A percentile compares a stretch with the other conserved stretches of the same genome.
Evolutionary conservation across 2,797 vertebrate species (phyloP).

Genomic region (Phataginus tricuspis): DNA sequence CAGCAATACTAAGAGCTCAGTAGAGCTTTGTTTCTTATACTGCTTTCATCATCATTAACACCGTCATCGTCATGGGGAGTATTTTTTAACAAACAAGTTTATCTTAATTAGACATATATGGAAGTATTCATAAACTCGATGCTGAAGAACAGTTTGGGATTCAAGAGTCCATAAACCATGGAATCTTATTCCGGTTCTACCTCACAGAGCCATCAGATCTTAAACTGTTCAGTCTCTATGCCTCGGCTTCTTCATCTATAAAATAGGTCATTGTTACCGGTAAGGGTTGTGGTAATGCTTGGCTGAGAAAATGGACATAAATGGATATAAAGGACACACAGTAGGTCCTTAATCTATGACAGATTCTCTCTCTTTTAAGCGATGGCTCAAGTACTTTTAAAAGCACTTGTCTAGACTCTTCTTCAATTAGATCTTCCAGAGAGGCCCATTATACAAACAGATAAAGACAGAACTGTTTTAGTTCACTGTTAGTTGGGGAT

Average conservation of each 20-base stretch:
- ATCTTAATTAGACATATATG: not conserved
- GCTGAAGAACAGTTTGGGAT: not conserved
- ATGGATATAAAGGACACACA: not conserved
- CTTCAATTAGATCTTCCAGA: not conserved
- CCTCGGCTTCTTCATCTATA: not conserved
- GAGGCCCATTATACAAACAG: not conserved
- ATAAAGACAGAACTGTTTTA: not conserved
- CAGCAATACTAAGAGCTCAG: not conserved
- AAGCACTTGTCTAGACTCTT: not conserved
- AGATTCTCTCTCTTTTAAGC: not conserved
- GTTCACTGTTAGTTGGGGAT: not conserved
- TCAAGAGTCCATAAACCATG: not conserved
- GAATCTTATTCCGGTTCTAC: not conserved
- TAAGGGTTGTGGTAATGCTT: not conserved
- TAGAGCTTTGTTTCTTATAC: not conserved
- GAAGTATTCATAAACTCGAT: not conserved
- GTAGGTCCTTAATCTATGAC: not conserved
- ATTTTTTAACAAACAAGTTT: not conserved
- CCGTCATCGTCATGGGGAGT: not conserved
- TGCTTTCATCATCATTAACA: not conserved
- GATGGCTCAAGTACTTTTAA: not conserved
- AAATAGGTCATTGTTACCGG: not conserved
- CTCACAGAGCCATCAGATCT: not conserved
- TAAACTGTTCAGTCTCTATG: not conserved
- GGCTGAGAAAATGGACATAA: not conserved